A percentile compares a stretch with the other conserved stretches of the same genome.
phyloP scores from a whole-genome alignment of 2,888 invertebrate species.

The Ormyrus labotus region DNA sequence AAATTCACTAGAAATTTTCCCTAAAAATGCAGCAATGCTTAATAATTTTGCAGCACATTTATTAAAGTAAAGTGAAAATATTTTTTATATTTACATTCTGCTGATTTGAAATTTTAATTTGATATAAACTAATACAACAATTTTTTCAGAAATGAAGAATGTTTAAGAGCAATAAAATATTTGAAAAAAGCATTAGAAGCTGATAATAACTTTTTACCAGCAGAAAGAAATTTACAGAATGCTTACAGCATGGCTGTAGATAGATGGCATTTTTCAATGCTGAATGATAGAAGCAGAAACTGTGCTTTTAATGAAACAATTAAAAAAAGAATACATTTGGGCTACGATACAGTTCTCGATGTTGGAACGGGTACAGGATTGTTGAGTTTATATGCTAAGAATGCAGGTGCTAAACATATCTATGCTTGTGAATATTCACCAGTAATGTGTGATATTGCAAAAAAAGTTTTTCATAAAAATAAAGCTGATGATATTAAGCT shows the following conservation, averaged over 20 bases:
- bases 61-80: slow-evolving; percentile 60
- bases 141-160: slow-evolving; percentile 72
- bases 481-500: slow-evolving; percentile 77
- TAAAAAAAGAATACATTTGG: slow-evolving; percentile 76
- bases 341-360: slow-evolving; percentile 81
- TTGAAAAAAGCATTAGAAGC: slow-evolving; percentile 78
- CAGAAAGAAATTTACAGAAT: slow-evolving; percentile 83
- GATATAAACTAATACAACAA: too few relatives aligned
- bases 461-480: slow-evolving; percentile 78
- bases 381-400: slow-evolving; percentile 82
- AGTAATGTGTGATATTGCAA: slow-evolving; percentile 80
- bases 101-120: too few relatives aligned
- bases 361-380: slow-evolving; percentile 88
- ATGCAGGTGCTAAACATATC: slow-evolving; percentile 78
- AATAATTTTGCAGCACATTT: slow-evolving; percentile 68
- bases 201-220: slow-evolving; percentile 78
- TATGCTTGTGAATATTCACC: slow-evolving; percentile 84
- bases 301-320: slow-evolving; percentile 82
- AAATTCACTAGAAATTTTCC: slow-evolving; percentile 64
- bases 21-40: slow-evolving; percentile 65
- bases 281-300: slow-evolving; percentile 86
- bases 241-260: slow-evolving; percentile 83
- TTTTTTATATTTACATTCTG: neutral
- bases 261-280: slow-evolving; percentile 90
- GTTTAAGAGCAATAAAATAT: slow-evolving; percentile 79